A percentile compares a stretch with the other conserved stretches of the same genome.
Conservation (phyloP, 2,888 invertebrate species). For the Hoplodrina blanda region DNA sequence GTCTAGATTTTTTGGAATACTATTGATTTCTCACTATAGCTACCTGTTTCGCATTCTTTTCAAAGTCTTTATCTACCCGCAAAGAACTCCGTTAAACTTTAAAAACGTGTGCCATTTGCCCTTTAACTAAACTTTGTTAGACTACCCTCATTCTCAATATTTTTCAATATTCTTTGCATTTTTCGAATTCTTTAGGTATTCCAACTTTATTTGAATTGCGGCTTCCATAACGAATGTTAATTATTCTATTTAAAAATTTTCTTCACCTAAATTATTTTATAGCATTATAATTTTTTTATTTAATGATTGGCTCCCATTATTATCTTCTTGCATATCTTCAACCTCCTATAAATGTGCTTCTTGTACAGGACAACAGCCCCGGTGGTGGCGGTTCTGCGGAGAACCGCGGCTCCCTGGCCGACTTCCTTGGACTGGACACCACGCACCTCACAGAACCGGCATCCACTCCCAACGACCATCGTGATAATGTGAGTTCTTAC, state of each 20-base stretch:
- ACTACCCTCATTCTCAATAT: constrained; percentile 15
- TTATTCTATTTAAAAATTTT: too few species aligned
- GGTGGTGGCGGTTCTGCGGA: constrained; percentile 79
- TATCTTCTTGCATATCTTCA: not conserved
- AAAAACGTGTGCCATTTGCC: not conserved
- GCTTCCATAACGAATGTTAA: too few species aligned
- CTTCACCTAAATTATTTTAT: too few species aligned
- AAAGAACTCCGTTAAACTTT: not conserved
- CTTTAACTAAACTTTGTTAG: not conserved
- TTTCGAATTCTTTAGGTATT: too few species aligned
- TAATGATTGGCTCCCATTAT: too few species aligned
- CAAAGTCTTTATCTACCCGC: too few species aligned
- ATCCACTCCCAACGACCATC: constrained; percentile 65
- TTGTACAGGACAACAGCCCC: constrained; percentile 76
- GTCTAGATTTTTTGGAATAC: not conserved
- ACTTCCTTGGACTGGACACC: constrained; percentile 77
- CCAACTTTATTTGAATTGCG: too few species aligned
- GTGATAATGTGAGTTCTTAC: constrained; percentile 74
- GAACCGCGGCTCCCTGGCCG: constrained; percentile 79
- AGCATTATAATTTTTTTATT: too few species aligned
- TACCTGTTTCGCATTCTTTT: not conserved
- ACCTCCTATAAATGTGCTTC: constrained; percentile 3
- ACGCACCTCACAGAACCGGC: constrained; percentile 70
- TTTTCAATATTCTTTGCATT: not conserved
- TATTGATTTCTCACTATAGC: not conserved